A percentile compares a stretch with the other conserved stretches of the same genome.
Conservation (phyloP, 2,888 invertebrate genomes). For the Agrotis segetum region DNA sequence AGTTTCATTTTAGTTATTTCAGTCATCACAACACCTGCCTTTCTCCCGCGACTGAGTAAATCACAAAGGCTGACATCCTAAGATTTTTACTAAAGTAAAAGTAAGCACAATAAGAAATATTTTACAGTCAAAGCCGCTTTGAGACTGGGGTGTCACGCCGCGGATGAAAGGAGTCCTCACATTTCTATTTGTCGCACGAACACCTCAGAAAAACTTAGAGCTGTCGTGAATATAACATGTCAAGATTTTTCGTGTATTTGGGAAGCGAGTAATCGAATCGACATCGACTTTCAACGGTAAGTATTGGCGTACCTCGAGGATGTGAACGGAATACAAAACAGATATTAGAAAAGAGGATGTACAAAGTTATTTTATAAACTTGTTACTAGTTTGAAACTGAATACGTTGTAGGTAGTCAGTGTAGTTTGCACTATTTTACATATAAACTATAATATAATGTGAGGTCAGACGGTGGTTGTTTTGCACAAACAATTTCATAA, state of each 20-base stretch:
- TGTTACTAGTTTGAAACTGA: conserved; percentile 70
- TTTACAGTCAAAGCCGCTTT: conserved; percentile 74
- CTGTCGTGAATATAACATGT: conserved; percentile 57
- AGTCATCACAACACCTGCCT: conserved; percentile 63
- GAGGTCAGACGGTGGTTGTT: conserved; percentile 36
- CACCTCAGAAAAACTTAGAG: conserved; percentile 54
- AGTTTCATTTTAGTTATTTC: conserved; percentile 40
- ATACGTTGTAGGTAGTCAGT: conserved; percentile 43
- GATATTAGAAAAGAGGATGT: conserved; percentile 68
- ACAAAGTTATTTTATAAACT: conserved; percentile 72
- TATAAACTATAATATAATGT: conserved; percentile 39
- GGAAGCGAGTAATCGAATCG: conserved; percentile 59
- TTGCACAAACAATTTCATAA: conserved; percentile 41
- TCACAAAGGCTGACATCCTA: conserved; percentile 71
- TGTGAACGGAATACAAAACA: conserved; percentile 68
- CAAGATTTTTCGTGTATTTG: conserved; percentile 52
- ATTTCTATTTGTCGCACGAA: conserved; percentile 74
- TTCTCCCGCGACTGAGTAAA: conserved; percentile 63
- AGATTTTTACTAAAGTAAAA: conserved; percentile 68
- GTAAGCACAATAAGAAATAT: conserved; percentile 76
- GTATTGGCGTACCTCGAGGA: conserved; percentile 42
- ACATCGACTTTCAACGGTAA: conserved; percentile 56
- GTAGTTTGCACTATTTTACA: conserved; percentile 29
- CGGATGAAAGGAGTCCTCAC: conserved; percentile 68
- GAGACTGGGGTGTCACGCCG: conserved; percentile 63